Percentiles rank a stretch among this genome's conserved stretches.
phyloP scores from a whole-genome alignment of 2,113 vertebrate species.

The Pedionomus torquatus region DNA sequence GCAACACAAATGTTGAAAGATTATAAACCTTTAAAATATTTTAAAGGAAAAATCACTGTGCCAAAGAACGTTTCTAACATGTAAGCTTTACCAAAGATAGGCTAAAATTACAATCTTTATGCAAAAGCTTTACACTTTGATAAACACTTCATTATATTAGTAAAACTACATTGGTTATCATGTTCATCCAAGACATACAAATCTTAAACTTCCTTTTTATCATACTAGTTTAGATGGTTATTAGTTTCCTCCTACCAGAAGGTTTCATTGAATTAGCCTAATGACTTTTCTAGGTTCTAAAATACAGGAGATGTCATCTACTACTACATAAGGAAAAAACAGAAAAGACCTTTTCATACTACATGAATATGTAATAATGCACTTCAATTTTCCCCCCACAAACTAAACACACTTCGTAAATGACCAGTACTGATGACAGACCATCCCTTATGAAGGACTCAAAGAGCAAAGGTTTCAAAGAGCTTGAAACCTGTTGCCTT shows the following conservation, averaged over 20 bases:
- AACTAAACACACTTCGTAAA: not conserved
- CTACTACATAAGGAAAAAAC: not conserved
- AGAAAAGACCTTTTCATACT: not conserved
- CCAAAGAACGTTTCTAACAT: not conserved
- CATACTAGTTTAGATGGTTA: not conserved
- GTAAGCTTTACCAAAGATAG: not conserved
- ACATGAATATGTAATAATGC: not conserved
- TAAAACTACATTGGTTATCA: not conserved
- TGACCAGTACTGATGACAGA: not conserved
- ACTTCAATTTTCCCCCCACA: not conserved
- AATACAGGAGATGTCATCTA: not conserved
- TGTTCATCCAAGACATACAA: not conserved
- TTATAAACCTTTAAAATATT: not conserved
- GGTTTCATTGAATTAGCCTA: not conserved
- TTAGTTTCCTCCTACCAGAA: not conserved
- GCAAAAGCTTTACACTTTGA: not conserved
- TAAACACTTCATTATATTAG: not conserved
- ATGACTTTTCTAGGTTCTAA: not conserved
- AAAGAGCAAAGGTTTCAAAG: slow-evolving; percentile 28
- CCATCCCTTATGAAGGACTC: not conserved
- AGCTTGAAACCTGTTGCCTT: slow-evolving; percentile 38
- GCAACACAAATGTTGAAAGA: not conserved
- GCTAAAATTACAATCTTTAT: not conserved
- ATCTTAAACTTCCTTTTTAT: not conserved
- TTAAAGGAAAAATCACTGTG: not conserved